Evolutionary conservation across 2,888 invertebrate genomes (phyloP), one percentile per base, ranked within the genome.

Genomic region (Mimachlamys varia): DNA sequence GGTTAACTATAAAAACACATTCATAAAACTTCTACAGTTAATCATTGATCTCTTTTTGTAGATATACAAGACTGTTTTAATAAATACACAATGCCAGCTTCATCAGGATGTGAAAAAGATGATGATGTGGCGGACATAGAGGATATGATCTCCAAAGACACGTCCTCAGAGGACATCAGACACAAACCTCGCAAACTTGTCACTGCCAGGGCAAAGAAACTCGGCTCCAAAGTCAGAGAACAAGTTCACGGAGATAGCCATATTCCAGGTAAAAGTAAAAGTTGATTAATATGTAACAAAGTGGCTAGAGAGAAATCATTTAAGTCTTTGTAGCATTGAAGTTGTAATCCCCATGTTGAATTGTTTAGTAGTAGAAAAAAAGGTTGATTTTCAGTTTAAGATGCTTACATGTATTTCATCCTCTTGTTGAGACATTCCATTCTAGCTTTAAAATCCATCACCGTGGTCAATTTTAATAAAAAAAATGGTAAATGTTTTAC

Each of bases 181-280:
- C 90, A 92, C 76, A 90, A 92, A 87, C 91, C 94, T 89, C 92
- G 92, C 62, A 92, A 92, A 90, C 93, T 93, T 88, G 93, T 96
- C 7, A 92, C 95, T 15, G 95, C 95, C 0, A 93, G 93, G 91
- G 93, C 93, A 3, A 94, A 93, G 87, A 94, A 89, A 76, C 76
- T 90, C 58, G 90, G 88, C 27, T 76, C 87, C 33, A 88, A 90
- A 19, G 87, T 15, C 44, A 89, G 91, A 37, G 91, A 92, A 49
- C 89, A 91, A 89, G 90, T 94, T 7, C 90, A 92, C 87, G 94
- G 94, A 89, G 96, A 96, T 89, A 96, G 96, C 92, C 92, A 94
- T 89, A 95, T 95, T 49, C 95, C 95, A 95, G 98, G 99, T 33
- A 98, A 62, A 38, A 13, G 0, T 5, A 13, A 3, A 50, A 88